A percentile compares a stretch with the other conserved stretches of the same genome.
phyloP scores from a whole-genome alignment of 2,888 invertebrate genomes.

The Netelia fuscicornis region DNA sequence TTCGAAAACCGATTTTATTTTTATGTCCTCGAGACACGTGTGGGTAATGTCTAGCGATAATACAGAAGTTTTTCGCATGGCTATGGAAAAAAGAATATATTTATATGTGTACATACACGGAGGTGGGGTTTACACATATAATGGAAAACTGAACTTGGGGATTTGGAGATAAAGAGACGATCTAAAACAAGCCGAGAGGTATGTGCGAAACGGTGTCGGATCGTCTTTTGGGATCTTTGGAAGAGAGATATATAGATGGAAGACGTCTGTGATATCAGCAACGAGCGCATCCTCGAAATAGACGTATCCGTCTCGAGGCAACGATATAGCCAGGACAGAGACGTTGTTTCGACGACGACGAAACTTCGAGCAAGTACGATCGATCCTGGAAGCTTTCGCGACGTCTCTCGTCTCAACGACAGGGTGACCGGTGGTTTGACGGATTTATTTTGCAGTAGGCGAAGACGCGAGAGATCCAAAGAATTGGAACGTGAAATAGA shows the following conservation, averaged over 20 bases:
- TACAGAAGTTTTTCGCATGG: no score
- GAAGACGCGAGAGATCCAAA: neutral
- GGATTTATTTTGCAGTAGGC: conserved; percentile 42
- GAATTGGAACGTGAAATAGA: neutral
- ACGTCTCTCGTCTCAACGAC: conserved; percentile 28
- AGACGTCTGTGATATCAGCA: neutral
- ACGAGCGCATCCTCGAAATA: conserved; percentile 28
- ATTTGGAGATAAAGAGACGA: neutral
- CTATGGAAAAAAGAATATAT: neutral
- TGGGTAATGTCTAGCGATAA: neutral
- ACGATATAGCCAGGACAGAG: conserved; percentile 12
- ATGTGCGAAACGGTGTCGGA: neutral
- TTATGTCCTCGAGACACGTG: neutral
- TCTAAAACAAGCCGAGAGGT: neutral
- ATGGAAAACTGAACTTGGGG: neutral
- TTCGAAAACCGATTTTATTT: neutral
- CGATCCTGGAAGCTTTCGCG: conserved; percentile 39
- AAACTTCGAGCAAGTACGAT: conserved; percentile 37
- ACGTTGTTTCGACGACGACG: conserved; percentile 29
- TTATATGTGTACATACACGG: neutral
- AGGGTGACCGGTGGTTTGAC: conserved; percentile 48
- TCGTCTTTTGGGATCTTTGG: neutral
- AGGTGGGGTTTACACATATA: neutral
- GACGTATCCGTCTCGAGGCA: conserved; percentile 9
- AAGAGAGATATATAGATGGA: conserved; percentile 1